Conservation (phyloP, 2,113 vertebrate species). For the Scopus umbretta region DNA sequence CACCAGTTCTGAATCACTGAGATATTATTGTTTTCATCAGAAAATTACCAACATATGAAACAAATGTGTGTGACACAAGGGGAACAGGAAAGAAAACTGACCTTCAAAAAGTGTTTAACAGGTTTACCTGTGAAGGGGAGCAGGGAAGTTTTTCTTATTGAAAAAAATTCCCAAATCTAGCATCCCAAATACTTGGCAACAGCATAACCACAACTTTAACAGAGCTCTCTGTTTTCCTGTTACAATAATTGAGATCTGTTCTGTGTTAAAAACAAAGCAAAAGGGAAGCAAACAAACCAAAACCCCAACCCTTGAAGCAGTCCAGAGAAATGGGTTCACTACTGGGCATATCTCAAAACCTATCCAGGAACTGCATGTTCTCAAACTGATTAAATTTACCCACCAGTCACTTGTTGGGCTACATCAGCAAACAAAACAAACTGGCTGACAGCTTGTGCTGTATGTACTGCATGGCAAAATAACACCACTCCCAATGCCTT, state of each 20-base stretch:
- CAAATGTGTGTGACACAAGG: not conserved
- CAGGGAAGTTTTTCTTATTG: not conserved
- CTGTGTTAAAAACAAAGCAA: conserved; percentile 12
- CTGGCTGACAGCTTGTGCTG: not conserved
- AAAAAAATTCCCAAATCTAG: not conserved
- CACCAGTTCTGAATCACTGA: not conserved
- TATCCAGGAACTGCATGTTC: conserved; percentile 30
- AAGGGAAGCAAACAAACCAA: conserved; percentile 31
- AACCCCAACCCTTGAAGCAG: not conserved
- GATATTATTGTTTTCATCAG: not conserved
- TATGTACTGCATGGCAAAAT: not conserved
- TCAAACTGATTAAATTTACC: not conserved
- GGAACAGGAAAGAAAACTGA: not conserved
- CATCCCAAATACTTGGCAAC: not conserved
- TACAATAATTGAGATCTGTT: conserved; percentile 11
- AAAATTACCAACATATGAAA: not conserved
- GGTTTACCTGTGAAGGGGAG: not conserved
- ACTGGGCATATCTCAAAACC: not conserved
- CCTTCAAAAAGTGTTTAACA: not conserved
- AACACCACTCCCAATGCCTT: conserved; percentile 17
- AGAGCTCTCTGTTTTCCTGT: not conserved
- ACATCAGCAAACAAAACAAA: conserved; percentile 51
- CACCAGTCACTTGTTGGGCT: conserved; percentile 6
- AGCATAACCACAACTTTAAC: not conserved
- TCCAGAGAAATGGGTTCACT: conserved; percentile 4